phyloP scores from a whole-genome alignment of 2,113 vertebrate species.

The Cottus gobio region DNA sequence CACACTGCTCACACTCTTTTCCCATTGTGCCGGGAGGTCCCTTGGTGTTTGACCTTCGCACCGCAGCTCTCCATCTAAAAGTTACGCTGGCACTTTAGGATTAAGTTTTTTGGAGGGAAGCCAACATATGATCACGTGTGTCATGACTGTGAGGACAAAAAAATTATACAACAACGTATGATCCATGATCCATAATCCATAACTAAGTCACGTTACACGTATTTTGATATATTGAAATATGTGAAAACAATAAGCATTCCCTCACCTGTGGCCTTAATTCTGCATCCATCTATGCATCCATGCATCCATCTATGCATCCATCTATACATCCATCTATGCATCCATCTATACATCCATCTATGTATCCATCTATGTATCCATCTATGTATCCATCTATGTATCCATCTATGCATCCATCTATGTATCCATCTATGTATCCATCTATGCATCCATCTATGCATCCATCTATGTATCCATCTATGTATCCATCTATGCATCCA shows the following conservation, averaged over 20 bases:
- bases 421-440: not conserved
- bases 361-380: not conserved
- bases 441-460: too few species aligned
- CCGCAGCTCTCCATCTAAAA: conserved; percentile 31
- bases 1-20: conserved; percentile 52
- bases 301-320: not conserved
- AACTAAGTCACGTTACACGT: not conserved
- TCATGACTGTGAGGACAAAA: not conserved
- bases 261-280: not conserved
- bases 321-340: too few species aligned
- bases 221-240: not conserved
- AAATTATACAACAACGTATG: not conserved
- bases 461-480: too few species aligned
- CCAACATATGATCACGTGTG: not conserved
- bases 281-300: not conserved
- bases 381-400: too few species aligned
- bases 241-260: not conserved
- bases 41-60: conserved; percentile 63
- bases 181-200: not conserved
- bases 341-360: not conserved
- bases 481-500: not conserved
- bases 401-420: not conserved
- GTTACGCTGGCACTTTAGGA: conserved; percentile 31
- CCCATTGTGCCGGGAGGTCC: conserved; percentile 31
- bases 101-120: conserved; percentile 22